These are phyloP conservation scores for Monoplex corrugatus DNA, from an alignment of 2,888 invertebrate species.

Conservation along the genomic window DNA sequence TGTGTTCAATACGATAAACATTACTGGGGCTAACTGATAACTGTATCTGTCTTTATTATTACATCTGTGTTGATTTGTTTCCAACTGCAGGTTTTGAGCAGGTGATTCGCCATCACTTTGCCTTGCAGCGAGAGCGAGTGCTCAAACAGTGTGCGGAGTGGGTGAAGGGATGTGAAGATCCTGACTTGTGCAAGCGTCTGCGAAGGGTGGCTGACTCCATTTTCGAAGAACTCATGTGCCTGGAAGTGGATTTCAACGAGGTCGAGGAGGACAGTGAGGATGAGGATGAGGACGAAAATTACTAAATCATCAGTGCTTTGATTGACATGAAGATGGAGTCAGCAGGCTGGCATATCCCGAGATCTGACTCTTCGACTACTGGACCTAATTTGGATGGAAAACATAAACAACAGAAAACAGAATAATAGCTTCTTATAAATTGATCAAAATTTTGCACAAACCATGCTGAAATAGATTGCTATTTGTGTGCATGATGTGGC, in stretches of 20 bases:
- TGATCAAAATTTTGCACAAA: too few species aligned
- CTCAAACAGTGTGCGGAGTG: constrained; percentile 58
- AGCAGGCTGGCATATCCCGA: too few species aligned
- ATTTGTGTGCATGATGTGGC: too few species aligned
- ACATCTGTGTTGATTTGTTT: not conserved
- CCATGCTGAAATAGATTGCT: too few species aligned
- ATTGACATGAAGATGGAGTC: too few species aligned
- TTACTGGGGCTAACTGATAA: not conserved
- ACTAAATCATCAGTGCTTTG: too few species aligned
- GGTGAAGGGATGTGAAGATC: constrained; percentile 57
- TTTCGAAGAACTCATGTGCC: constrained; percentile 40
- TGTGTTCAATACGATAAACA: not conserved
- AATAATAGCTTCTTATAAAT: too few species aligned
- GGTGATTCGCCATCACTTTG: constrained; percentile 54
- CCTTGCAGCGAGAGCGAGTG: constrained; percentile 54
- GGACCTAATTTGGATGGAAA: too few species aligned
- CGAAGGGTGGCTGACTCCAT: constrained; percentile 46
- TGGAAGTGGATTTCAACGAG: constrained; percentile 45
- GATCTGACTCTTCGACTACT: too few species aligned
- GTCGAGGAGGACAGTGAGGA: constrained; percentile 33
- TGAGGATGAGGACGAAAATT: constrained; percentile 36
- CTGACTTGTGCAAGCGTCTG: constrained; percentile 50
- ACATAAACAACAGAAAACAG: too few species aligned
- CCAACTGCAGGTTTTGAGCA: constrained; percentile 53
- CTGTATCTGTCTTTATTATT: not conserved